Conservation (phyloP, 2,888 invertebrate genomes). For the Euzophera pinguis region DNA sequence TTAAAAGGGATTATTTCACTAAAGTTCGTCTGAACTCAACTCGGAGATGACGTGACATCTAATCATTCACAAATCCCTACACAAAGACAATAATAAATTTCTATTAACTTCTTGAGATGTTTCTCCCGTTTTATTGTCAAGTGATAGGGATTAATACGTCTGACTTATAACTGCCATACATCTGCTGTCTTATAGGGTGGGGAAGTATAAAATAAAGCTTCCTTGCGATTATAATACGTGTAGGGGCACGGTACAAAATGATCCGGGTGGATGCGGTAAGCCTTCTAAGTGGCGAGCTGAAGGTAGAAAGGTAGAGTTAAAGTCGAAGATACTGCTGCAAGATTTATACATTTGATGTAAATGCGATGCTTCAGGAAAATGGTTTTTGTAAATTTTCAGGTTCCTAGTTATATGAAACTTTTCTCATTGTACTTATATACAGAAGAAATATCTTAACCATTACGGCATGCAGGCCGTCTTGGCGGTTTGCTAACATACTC, state of each 20-base stretch:
- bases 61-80: constrained; percentile 48
- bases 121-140: constrained; percentile 74
- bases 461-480: too few relatives aligned
- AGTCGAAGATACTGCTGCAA: background rate
- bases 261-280: constrained; percentile 61
- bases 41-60: constrained; percentile 27
- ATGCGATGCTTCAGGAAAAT: too few relatives aligned
- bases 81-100: constrained; percentile 64
- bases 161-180: constrained; percentile 79
- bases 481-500: too few relatives aligned
- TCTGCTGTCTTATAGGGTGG: constrained; percentile 60
- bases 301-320: constrained; percentile 17
- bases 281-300: constrained; percentile 55
- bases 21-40: constrained; percentile 11
- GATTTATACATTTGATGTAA: background rate
- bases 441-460: too few relatives aligned
- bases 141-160: constrained; percentile 77
- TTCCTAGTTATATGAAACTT: too few relatives aligned
- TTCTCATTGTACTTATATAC: too few relatives aligned
- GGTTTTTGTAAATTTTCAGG: too few relatives aligned
- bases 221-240: constrained; percentile 72
- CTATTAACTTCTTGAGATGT: constrained; percentile 75
- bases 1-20: constrained; percentile 11
- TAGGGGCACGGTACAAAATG: constrained; percentile 52
- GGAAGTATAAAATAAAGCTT: constrained; percentile 74